Evolutionary conservation across 2,888 invertebrate species (phyloP), one percentile per base, ranked within the genome.

Genomic region (Drosophila macrospina): DNA sequence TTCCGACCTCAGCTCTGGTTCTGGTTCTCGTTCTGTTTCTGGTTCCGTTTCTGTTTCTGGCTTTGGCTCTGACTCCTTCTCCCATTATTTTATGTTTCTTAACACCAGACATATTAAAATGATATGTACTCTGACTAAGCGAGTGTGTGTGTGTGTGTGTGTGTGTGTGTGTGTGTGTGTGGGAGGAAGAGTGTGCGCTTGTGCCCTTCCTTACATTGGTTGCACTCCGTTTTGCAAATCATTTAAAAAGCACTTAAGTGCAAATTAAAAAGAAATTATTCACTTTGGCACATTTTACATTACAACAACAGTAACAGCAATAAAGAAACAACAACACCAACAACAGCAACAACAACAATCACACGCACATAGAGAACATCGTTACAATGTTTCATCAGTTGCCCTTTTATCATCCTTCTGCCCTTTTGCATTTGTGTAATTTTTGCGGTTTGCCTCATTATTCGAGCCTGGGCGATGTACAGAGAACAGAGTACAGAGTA

Each of bases 201-300:
- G 8, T 16, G 37, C 11, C 3, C 4, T 44, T 26, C 8, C 20
- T 48, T 10, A 30, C 13, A 13, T 45, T 37, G 50, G 50, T 52
- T 69, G 64, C 59, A 59, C 60, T 63, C 64, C 50, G 50, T 41
- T 52, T 57, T 59, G 86, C 55, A 69, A 77, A 84, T 74, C 79
- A 88, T 89, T 90, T 85, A 72, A 90, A 89, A 90, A 78, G 85
- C 89, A 90, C 89, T 89, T 90, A 89, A 90, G 87, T 90, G 86
- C 76, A 86, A 90, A 91, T 89, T 89, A 90, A 90, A 89, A 90
- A 82, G 86, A 90, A 91, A 91, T 89, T 89, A 89, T 89, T 91
- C 88, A 91, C 89, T 90, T 91, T 90, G 90, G 52, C 88, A 73
- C 76, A 87, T 81, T 81, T 80, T 69, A 52, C 66, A 56, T 52